Evolutionary conservation across 37 sponge, comb jelly and placozoan genomes (phyloP), one percentile per base, ranked within the genome.

Genomic region (Corticium candelabrum): DNA sequence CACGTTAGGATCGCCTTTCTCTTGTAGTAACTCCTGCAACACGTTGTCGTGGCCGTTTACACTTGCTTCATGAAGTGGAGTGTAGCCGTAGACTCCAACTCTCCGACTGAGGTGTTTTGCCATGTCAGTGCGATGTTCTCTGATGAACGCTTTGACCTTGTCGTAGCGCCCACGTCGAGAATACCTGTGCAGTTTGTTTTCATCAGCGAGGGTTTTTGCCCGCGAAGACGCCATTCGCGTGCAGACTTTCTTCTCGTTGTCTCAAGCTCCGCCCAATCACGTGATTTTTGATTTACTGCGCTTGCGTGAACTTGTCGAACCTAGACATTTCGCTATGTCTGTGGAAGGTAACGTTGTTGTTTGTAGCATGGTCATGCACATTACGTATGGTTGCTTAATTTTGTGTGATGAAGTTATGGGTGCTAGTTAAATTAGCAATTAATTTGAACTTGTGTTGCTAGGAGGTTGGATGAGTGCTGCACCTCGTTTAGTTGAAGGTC

Each of bases 51-150:
- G 82, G 31, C 88, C 88, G 32, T 82, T 77, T 32, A 81, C 80
- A 36, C 82, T 84, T 1, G 93, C 89, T 41, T 86, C 89, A 71
- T 90, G 91, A 15, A 90, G 85, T 1, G 91, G 91, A 21, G 91
- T 87, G 80, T 90, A 90, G 15, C 91, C 91, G 43, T 79, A 90
- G 33, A 84, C 85, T 0, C 91, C 91, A 57, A 84, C 73, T 29
- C 84, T 74, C 27, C 80, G 85, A 7, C 74, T 41, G 11, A 92
- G 78, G 34, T 83, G 77, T 32, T 37, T 77, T 7, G 38, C 78
- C 43, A 75, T n/a, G 5, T 68, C 34, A 5, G 68, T 77, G 7
- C 77, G n/a, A 7, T 34, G 67, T 5, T 77, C 89, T 29, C 81
- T 80, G 0, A 77, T 38, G 3, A 33, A n/a, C 2, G 35, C 31